phyloP scores from a whole-genome alignment of 2,113 vertebrate genomes.

The Ginglymostoma cirratum region DNA sequence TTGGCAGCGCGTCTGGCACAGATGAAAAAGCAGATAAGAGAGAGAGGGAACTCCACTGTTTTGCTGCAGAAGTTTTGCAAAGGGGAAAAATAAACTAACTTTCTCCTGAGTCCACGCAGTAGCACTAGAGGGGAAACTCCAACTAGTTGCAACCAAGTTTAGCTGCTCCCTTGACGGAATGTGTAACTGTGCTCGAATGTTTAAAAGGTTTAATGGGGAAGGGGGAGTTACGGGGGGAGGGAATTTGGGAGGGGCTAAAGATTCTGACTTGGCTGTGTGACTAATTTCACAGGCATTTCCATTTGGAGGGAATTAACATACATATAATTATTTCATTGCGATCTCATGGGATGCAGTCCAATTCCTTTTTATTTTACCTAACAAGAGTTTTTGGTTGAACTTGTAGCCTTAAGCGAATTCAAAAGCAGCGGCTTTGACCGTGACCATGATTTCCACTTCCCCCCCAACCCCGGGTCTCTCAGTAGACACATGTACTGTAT shows the following conservation, averaged over 20 bases:
- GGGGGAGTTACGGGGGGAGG: background rate
- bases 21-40: background rate
- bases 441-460: background rate
- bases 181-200: background rate
- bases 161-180: background rate
- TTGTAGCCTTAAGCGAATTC: background rate
- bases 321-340: constrained; percentile 27
- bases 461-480: background rate
- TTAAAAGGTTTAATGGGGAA: background rate
- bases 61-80: background rate
- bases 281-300: constrained; percentile 22
- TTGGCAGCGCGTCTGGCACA: background rate
- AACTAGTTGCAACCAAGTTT: background rate
- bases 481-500: background rate
- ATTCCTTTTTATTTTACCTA: background rate
- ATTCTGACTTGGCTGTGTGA: background rate
- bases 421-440: background rate
- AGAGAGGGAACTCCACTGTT: background rate
- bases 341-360: background rate
- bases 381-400: background rate
- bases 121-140: background rate
- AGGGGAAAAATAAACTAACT: background rate
- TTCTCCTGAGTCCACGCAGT: background rate
- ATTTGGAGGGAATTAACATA: constrained; percentile 26
- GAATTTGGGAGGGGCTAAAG: background rate